phyloP scores from a whole-genome alignment of 2,888 invertebrate species.

The Amorpha juglandis region DNA sequence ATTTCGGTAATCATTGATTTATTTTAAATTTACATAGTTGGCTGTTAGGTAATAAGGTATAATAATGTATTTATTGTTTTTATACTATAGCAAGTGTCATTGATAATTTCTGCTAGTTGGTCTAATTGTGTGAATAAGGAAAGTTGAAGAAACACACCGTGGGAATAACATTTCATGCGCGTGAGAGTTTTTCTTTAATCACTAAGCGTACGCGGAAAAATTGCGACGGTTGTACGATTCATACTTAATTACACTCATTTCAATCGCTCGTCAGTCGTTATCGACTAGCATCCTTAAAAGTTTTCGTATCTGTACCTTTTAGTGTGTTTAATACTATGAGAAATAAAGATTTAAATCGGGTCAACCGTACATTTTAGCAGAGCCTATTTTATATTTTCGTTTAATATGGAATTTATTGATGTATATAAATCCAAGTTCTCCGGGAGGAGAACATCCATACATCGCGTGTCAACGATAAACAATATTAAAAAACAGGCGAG shows the following conservation, averaged over 20 bases:
- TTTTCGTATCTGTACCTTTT: background rate
- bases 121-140: constrained; percentile 65
- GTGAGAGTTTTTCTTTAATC: constrained; percentile 65
- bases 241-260: constrained; percentile 50
- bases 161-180: constrained; percentile 75
- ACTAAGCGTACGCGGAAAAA: constrained; percentile 51
- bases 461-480: no score
- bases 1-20: no score
- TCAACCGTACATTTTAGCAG: no score
- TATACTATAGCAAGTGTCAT: constrained; percentile 33
- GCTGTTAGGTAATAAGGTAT: background rate
- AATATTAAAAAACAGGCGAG: no score
- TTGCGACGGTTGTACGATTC: constrained; percentile 56
- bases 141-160: constrained; percentile 60
- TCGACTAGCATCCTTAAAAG: constrained; percentile 45
- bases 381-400: no score
- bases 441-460: no score
- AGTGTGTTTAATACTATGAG: no score
- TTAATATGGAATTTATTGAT: no score
- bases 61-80: background rate
- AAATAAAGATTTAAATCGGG: no score
- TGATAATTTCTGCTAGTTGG: constrained; percentile 43
- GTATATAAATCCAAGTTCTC: no score
- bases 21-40: no score
- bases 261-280: background rate